Base-by-base conservation (phyloP, 2,888 invertebrate species). In the Sepiola atlantica region DNA sequence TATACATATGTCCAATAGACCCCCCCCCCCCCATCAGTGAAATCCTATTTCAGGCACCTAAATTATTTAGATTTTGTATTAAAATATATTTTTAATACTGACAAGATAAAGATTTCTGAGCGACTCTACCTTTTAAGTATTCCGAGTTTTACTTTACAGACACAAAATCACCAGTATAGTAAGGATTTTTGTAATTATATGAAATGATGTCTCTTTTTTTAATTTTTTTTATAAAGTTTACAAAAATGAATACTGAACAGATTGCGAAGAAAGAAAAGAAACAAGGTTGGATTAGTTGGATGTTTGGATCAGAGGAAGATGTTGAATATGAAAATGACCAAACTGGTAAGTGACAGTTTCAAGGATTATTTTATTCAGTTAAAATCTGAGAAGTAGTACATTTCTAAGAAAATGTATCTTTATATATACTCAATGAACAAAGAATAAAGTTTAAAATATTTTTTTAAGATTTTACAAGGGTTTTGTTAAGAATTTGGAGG, bases 271-370 rank as follows among this genome's bases (percentile, higher is more conserved):
- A 95, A 94, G 95, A 96, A 94, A 95, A 95, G 92, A 95, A 95
- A 92, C 93, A 35, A 55, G 95, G 96, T 1, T 96, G 96, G 96
- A 96, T 95, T 61, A 95, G 95, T n/a, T 96, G 96, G 96, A 95
- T 96, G 94, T 95, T 95, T 94, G 95, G 95, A n/a, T 94, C 95
- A 55, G 94, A 94, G 54, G 95, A 95, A 6, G 96, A 96, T 35
- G 96, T 96, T 61, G 96, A 96, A 77, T 94, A 95, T 24, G 95
- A 95, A 93, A 95, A 95, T 32, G 96, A 96, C 32, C 45, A 92
- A 92, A 92, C 92, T 55, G 92, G 92, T 92, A 92, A 77, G 77
- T 77, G 77, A 18, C 77, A 45, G 45, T 45, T 61, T 61, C 61
- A 61, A 61, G 28, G 21, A 61, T 61, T 28, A 61, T 45, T 45